Base-by-base conservation (phyloP, 2,888 invertebrate species). In the Notocelia uddmanniana region DNA sequence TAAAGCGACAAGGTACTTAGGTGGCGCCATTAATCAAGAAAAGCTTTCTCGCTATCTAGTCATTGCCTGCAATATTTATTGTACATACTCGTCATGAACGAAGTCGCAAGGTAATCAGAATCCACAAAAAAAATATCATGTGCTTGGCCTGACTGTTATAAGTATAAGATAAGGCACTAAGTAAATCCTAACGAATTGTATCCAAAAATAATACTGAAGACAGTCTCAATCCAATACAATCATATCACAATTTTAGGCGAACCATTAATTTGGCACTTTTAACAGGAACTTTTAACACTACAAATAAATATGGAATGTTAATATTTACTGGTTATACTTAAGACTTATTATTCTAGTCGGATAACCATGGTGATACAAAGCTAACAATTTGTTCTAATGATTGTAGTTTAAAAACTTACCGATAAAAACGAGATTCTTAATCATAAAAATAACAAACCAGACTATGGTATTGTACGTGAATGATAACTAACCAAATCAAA, bases 131-230 rank as follows among this genome's bases (percentile, higher is more conserved):
- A 11, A 26, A 23, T 3, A 13, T 8, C 23, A n/a, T 21, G 19
- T 21, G 41, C 58, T 26, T 31, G n/a, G 59, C 19, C 64, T 15
- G 50, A 59, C 58, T 31, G 11, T 54, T 37, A 19, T 26, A 26
- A 26, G 2, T 37, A 19, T 26, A 26, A 26, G 2, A 26, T 31
- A 71, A 71, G 66, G 71, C 71, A 67, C 71, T 67, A 66, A 19
- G 21, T 45, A 70, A 48, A 52, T 59, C 41, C 13, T 66, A 59
- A 31, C 57, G 66, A 70, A 58, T 70, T 23, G 26, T 71, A 57
- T 45, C 23, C 60, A 77, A 76, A 76, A 76, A 74, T 78, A 85
- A 85, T 85, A 85, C 84, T 83, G 81, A 76, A 58, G 76, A 73
- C 78, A 85, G 77, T 79, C 77, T 77, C 74, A 74, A 76, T 75